Evolutionary conservation across 2,797 vertebrate genomes (phyloP).

Genomic region (Octomys mimax): DNA sequence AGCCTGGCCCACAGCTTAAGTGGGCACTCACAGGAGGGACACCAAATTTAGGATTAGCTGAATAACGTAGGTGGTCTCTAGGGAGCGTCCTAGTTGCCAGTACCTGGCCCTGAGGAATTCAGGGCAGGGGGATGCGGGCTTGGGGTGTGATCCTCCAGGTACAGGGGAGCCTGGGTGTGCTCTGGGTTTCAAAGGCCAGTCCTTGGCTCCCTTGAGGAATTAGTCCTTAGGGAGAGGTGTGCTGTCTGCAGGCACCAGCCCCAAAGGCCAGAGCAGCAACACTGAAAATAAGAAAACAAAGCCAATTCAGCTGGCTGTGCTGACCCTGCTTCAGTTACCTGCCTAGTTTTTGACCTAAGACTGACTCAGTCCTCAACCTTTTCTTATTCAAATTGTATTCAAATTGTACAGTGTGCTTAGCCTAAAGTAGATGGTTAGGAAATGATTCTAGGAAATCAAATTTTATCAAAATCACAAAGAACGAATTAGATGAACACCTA

Average conservation of each 20-base stretch:
- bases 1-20: too few relatives aligned
- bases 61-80: too few relatives aligned
- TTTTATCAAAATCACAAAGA: background rate
- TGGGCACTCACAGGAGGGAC: too few relatives aligned
- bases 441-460: background rate
- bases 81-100: too few relatives aligned
- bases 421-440: background rate
- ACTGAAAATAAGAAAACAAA: background rate
- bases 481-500: background rate
- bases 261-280: background rate
- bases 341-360: background rate
- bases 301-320: background rate
- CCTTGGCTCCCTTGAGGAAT: background rate
- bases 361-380: background rate
- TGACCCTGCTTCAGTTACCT: background rate
- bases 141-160: background rate
- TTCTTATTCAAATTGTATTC: background rate
- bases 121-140: background rate
- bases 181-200: too few relatives aligned
- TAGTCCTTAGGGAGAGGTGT: background rate
- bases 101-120: background rate
- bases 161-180: background rate
- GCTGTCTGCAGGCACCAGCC: background rate
- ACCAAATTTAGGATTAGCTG: too few relatives aligned
- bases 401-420: conserved; percentile 17